A percentile compares a stretch with the other conserved stretches of the same genome.
These are phyloP conservation scores for Brachionus plicatilis DNA, from an alignment of 1,140 invertebrate genomes.

Conservation along the genomic window DNA sequence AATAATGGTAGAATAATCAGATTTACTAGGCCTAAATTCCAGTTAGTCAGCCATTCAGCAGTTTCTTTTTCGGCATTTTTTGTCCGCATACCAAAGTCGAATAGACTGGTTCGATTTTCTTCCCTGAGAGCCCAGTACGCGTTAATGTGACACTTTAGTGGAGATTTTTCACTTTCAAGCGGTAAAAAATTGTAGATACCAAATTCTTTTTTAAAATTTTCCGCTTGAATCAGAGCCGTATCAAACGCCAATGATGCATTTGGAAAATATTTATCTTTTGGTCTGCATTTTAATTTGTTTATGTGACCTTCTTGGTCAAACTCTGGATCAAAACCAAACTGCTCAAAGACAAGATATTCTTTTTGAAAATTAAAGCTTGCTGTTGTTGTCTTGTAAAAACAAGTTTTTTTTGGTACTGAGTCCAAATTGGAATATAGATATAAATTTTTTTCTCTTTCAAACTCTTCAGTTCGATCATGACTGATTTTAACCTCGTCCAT, in stretches of 20 bases:
- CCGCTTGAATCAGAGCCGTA: neutral
- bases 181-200: neutral
- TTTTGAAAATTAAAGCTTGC: neutral
- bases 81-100: neutral
- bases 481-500: neutral
- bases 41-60: neutral
- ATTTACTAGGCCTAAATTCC: neutral
- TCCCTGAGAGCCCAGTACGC: neutral
- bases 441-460: neutral
- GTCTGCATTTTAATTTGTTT: neutral
- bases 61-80: slow-evolving; percentile 8
- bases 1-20: neutral
- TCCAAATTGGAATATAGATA: neutral
- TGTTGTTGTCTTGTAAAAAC: neutral
- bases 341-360: neutral
- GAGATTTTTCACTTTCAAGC: neutral
- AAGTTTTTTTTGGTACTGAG: neutral
- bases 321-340: neutral
- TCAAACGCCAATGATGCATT: neutral
- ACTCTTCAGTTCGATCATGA: neutral
- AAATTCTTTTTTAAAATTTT: neutral
- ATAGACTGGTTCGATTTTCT: slow-evolving; percentile 19
- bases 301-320: neutral
- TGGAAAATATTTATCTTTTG: neutral
- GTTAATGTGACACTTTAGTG: neutral